phyloP scores from a whole-genome alignment of 2,113 vertebrate genomes.

The Pandion haliaetus region DNA sequence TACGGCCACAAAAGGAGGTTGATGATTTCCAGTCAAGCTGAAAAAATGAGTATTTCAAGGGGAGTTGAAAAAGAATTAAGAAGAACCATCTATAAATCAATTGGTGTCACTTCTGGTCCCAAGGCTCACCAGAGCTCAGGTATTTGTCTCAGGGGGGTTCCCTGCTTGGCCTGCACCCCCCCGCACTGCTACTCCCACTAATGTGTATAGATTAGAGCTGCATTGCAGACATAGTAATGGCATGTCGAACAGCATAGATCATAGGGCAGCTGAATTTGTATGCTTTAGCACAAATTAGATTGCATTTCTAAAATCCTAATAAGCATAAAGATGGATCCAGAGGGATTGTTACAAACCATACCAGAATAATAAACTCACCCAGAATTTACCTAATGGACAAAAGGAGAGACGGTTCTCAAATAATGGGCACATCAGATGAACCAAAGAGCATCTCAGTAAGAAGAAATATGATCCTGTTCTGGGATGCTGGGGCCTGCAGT shows the following conservation, averaged over 20 bases:
- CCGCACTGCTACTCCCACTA: neutral
- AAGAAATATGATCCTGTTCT: neutral
- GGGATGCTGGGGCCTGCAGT: neutral
- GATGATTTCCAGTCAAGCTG: slow-evolving; percentile 15
- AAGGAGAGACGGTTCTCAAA: slow-evolving; percentile 7
- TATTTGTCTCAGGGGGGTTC: neutral
- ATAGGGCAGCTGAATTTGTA: neutral
- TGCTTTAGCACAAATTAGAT: slow-evolving; percentile 45
- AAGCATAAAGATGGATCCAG: slow-evolving; percentile 42
- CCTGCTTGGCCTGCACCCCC: neutral
- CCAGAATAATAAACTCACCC: slow-evolving; percentile 34
- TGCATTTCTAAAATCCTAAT: slow-evolving; percentile 48
- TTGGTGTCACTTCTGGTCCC: neutral
- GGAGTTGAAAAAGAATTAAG: neutral
- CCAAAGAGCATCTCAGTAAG: neutral
- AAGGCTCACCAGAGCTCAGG: neutral
- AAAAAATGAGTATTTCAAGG: neutral
- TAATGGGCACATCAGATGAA: slow-evolving; percentile 29
- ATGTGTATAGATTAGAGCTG: neutral
- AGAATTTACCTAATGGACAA: slow-evolving; percentile 51
- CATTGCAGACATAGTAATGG: neutral
- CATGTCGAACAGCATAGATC: neutral
- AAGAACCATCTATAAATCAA: neutral
- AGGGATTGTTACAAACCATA: slow-evolving; percentile 30
- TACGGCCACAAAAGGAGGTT: neutral